A percentile compares a stretch with the other conserved stretches of the same genome.
Conservation (phyloP, 2,888 invertebrate species). For the Dione vanillae region DNA sequence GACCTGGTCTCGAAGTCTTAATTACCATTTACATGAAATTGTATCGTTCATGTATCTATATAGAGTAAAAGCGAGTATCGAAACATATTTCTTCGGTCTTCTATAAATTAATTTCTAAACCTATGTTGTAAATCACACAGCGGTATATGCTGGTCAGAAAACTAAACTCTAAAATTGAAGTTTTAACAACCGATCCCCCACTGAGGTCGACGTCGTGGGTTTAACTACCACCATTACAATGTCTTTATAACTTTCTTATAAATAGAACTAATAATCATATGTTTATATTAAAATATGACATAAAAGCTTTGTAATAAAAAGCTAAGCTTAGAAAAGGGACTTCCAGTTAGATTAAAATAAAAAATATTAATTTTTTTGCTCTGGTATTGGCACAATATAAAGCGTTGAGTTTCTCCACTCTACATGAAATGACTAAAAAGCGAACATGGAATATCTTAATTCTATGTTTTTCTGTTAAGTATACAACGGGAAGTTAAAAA, state of each 20-base stretch:
- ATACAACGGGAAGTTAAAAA: neutral
- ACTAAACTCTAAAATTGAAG: slow-evolving; percentile 8
- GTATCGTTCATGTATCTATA: slow-evolving; percentile 14
- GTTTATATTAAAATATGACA: neutral
- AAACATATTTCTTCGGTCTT: slow-evolving; percentile 14
- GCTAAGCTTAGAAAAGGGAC: too few species aligned
- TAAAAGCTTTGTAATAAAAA: neutral
- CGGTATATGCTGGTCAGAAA: slow-evolving; percentile 5
- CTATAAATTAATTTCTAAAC: slow-evolving; percentile 24
- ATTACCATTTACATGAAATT: slow-evolving; percentile 25
- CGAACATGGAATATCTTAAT: too few species aligned
- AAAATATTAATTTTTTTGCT: too few species aligned
- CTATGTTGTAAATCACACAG: slow-evolving; percentile 26
- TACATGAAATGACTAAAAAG: too few species aligned
- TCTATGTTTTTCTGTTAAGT: too few species aligned
- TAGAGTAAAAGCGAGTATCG: neutral
- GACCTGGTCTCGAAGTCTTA: slow-evolving; percentile 13
- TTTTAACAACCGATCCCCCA: neutral
- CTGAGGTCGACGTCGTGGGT: neutral
- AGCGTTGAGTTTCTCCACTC: too few species aligned
- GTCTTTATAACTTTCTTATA: neutral
- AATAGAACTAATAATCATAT: neutral
- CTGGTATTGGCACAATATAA: too few species aligned
- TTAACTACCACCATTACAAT: neutral
- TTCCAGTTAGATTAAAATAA: too few species aligned